Conservation (phyloP, 2,113 vertebrate species). For the Camelus bactrianus region DNA sequence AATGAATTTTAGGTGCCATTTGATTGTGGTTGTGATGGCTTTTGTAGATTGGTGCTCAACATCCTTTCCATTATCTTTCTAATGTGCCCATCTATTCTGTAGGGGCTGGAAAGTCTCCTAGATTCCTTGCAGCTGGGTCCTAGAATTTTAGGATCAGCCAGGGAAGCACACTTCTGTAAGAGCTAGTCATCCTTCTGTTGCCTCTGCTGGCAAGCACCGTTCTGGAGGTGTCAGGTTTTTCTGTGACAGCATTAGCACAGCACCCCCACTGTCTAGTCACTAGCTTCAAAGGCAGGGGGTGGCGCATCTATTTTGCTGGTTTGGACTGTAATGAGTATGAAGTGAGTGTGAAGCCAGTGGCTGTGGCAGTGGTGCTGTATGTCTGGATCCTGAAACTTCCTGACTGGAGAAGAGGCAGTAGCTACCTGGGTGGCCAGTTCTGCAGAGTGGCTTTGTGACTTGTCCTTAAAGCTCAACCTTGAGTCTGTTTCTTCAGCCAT, state of each 20-base stretch:
- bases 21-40: background rate
- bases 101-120: background rate
- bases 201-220: background rate
- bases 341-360: background rate
- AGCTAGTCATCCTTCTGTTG: background rate
- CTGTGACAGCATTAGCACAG: background rate
- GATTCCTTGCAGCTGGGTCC: background rate
- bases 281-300: background rate
- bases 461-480: background rate
- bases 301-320: background rate
- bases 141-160: background rate
- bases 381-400: background rate
- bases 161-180: background rate
- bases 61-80: background rate
- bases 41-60: background rate
- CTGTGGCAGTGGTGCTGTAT: background rate
- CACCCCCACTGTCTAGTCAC: background rate
- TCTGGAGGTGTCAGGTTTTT: background rate
- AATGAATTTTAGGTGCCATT: background rate
- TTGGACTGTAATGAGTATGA: background rate
- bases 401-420: background rate
- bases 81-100: background rate
- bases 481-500: slow-evolving; percentile 13
- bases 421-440: background rate
- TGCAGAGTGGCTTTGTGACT: background rate